Conservation (phyloP, 1,140 invertebrate species). For the Zaprionus capensis region DNA sequence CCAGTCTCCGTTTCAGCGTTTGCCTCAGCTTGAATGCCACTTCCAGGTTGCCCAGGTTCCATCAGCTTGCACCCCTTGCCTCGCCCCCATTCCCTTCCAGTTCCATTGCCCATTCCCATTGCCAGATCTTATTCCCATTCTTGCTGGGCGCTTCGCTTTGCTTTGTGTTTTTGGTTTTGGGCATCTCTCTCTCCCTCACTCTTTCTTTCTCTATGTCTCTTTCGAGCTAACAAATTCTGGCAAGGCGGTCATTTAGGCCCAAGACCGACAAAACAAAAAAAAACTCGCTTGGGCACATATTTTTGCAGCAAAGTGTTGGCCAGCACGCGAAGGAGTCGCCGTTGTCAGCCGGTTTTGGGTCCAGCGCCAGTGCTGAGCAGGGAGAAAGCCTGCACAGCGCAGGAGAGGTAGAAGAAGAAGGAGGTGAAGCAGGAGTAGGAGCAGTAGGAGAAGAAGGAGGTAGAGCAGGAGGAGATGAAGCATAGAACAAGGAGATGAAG, state of each 20-base stretch:
- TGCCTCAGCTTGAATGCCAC: slow-evolving; percentile 10
- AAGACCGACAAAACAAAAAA: slow-evolving; percentile 36
- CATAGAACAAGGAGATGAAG: neutral
- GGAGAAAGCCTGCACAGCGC: slow-evolving; percentile 68
- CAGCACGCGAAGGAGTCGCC: slow-evolving; percentile 71
- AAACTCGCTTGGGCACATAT: slow-evolving; percentile 80
- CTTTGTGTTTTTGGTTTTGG: slow-evolving; percentile 51
- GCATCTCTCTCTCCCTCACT: slow-evolving; percentile 8
- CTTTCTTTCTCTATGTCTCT: slow-evolving; percentile 44
- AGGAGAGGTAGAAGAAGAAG: neutral
- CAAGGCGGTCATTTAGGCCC: slow-evolving; percentile 57
- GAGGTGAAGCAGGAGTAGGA: neutral
- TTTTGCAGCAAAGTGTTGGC: slow-evolving; percentile 65
- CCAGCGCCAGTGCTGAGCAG: slow-evolving; percentile 38
- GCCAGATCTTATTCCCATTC: slow-evolving; percentile 41
- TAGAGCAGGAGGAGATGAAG: slow-evolving; percentile 1
- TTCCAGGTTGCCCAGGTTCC: slow-evolving; percentile 31
- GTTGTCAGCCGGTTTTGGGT: slow-evolving; percentile 51
- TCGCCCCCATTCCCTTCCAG: neutral
- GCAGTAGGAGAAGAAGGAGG: too few species aligned
- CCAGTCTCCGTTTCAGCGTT: slow-evolving; percentile 49
- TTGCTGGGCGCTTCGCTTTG: slow-evolving; percentile 71
- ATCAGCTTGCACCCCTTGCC: neutral
- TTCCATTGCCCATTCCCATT: slow-evolving; percentile 8
- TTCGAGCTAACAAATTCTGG: slow-evolving; percentile 78